A percentile compares a stretch with the other conserved stretches of the same genome.
These are phyloP conservation scores for Blennius ocellaris DNA, from an alignment of 2,113 vertebrate species.

Conservation along the genomic window DNA sequence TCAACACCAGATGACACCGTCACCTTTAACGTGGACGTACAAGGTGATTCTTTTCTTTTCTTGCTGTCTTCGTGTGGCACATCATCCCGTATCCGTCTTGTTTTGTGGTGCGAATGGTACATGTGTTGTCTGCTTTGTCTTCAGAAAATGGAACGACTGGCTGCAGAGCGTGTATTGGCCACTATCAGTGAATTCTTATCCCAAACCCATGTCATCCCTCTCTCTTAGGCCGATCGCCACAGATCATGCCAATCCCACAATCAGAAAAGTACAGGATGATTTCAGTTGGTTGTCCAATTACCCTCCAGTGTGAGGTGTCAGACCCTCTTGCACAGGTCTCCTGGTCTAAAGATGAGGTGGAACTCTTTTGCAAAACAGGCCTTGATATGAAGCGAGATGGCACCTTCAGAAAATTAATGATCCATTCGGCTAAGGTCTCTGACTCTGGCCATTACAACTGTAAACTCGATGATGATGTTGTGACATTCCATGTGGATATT, in stretches of 20 bases:
- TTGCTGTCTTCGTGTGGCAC: slow-evolving; percentile 20
- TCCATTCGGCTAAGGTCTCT: slow-evolving; percentile 83
- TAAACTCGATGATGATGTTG: slow-evolving; percentile 84
- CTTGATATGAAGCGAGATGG: slow-evolving; percentile 87
- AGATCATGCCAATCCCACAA: slow-evolving; percentile 73
- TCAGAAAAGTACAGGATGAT: slow-evolving; percentile 76
- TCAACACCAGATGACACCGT: slow-evolving; percentile 77
- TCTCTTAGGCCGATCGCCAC: slow-evolving; percentile 75
- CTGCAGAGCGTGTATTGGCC: slow-evolving; percentile 5
- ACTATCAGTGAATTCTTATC: slow-evolving; percentile 30
- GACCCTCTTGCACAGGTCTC: slow-evolving; percentile 82
- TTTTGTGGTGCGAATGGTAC: slow-evolving; percentile 26
- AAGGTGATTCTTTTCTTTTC: slow-evolving; percentile 78
- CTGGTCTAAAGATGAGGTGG: slow-evolving; percentile 91
- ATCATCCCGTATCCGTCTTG: slow-evolving; percentile 20
- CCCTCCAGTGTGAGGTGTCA: slow-evolving; percentile 88
- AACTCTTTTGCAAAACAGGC: slow-evolving; percentile 84
- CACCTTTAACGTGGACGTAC: slow-evolving; percentile 80
- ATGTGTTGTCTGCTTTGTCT: slow-evolving; percentile 4
- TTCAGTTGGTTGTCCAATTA: slow-evolving; percentile 78
- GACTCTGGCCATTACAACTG: slow-evolving; percentile 90
- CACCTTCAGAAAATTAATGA: slow-evolving; percentile 81
- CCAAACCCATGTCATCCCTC: slow-evolving; percentile 54
- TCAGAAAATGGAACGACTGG: slow-evolving; percentile 16
- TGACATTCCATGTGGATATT: slow-evolving; percentile 89